phyloP scores from a whole-genome alignment of 2,113 vertebrate genomes.

The Albula glossodonta region DNA sequence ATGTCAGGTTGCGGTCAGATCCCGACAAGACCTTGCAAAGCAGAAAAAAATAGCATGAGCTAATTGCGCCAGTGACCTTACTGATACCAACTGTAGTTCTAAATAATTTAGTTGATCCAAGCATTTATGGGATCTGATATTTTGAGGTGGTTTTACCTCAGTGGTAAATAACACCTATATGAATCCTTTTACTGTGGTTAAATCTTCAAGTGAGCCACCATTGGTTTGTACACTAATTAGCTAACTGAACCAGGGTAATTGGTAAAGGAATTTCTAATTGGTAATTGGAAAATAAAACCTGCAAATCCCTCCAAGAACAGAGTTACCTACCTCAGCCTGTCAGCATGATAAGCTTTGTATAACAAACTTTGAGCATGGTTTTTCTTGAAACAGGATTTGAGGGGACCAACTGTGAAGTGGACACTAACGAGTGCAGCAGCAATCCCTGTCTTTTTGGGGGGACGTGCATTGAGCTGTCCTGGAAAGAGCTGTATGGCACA shows the following conservation, averaged over 20 bases:
- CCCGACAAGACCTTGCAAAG: too few species aligned
- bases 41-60: too few species aligned
- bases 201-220: not conserved
- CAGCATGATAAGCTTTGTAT: not conserved
- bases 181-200: too few species aligned
- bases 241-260: not conserved
- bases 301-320: not conserved
- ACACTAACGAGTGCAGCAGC: constrained; percentile 73
- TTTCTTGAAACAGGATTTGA: constrained; percentile 68
- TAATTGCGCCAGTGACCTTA: too few species aligned
- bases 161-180: too few species aligned
- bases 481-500: constrained; percentile 58
- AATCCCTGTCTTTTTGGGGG: constrained; percentile 71
- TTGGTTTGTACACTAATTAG: not conserved
- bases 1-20: too few species aligned
- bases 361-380: not conserved
- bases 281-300: not conserved
- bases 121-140: too few species aligned
- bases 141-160: too few species aligned
- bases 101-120: too few species aligned
- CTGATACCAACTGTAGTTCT: too few species aligned
- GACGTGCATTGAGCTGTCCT: constrained; percentile 73
- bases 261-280: not conserved
- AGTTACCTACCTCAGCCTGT: not conserved
- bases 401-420: constrained; percentile 74